phyloP scores from a whole-genome alignment of 2,113 vertebrate genomes.

The Chlorodrepanis virens region DNA sequence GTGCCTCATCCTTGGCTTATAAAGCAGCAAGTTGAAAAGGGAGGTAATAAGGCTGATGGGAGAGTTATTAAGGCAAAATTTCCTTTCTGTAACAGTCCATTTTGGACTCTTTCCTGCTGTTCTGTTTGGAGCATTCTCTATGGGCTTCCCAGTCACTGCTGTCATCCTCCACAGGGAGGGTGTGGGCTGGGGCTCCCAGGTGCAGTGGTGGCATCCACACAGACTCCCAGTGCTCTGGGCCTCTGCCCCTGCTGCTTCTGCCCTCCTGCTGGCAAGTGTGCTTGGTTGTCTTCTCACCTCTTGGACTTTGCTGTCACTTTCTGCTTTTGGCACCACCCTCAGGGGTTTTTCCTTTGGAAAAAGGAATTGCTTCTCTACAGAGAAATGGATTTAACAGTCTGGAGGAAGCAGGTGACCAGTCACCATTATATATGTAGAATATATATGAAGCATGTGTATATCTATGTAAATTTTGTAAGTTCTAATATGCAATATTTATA shows the following conservation, averaged over 20 bases:
- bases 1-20: not conserved
- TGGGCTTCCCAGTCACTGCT: not conserved
- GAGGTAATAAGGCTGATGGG: not conserved
- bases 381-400: not conserved
- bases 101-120: not conserved
- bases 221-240: not conserved
- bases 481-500: not conserved
- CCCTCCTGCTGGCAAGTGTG: not conserved
- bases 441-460: not conserved
- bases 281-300: not conserved
- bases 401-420: not conserved
- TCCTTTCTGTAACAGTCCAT: not conserved
- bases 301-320: not conserved
- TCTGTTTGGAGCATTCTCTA: accelerated
- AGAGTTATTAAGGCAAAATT: not conserved
- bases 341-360: not conserved
- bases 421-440: not conserved
- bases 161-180: accelerated
- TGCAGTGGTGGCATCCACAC: accelerated
- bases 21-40: not conserved
- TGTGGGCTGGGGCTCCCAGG: not conserved
- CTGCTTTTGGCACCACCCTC: not conserved
- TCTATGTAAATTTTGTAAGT: not conserved
- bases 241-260: not conserved
- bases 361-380: not conserved